phyloP scores from a whole-genome alignment of 2,888 invertebrate species.

The Dynastes grantii region DNA sequence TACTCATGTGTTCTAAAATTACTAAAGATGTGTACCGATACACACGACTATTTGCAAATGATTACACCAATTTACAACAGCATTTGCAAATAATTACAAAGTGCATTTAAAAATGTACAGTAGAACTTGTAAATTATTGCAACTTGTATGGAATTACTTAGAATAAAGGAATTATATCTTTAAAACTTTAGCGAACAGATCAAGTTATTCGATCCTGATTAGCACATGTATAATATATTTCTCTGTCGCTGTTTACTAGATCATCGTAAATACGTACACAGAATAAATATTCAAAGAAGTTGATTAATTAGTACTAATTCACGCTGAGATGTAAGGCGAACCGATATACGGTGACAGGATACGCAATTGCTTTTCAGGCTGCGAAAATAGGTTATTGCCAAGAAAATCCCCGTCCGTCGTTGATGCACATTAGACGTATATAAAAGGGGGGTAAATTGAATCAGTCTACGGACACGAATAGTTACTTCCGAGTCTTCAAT shows the following conservation, averaged over 20 bases:
- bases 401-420: conserved; percentile 23
- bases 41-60: no score
- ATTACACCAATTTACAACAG: no score
- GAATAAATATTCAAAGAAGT: conserved; percentile 24
- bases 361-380: conserved; percentile 32
- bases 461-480: conserved; percentile 46
- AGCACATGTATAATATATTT: no score
- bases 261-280: conserved; percentile 1
- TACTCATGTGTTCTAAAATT: no score
- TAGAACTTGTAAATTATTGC: no score
- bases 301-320: conserved; percentile 38
- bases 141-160: no score
- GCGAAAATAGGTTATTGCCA: conserved; percentile 26
- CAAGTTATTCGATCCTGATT: no score
- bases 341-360: conserved; percentile 30
- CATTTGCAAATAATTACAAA: no score
- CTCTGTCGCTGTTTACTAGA: background rate
- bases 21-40: no score
- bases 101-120: no score
- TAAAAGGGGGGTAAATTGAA: conserved; percentile 44
- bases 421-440: conserved; percentile 41
- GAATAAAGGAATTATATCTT: no score
- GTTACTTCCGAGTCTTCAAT: conserved; percentile 57
- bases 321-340: conserved; percentile 2
- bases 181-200: no score